phyloP scores from a whole-genome alignment of 2,888 invertebrate species.

The Tetropium fuscum region DNA sequence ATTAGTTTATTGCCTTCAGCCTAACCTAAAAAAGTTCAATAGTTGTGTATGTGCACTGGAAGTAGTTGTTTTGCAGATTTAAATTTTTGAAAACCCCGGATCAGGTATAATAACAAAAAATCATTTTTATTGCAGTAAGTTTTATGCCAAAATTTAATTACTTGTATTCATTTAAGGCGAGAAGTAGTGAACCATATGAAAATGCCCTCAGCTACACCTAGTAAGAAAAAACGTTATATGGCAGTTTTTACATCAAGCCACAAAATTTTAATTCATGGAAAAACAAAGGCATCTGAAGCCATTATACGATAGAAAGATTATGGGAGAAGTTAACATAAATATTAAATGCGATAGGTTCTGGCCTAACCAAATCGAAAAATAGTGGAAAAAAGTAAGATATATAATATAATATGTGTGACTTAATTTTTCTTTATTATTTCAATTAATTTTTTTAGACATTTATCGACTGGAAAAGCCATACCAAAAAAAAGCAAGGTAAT shows the following conservation, averaged over 20 bases:
- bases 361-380: neutral
- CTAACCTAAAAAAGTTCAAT: too few species aligned
- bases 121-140: too few species aligned
- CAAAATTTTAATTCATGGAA: neutral
- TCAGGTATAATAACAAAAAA: too few species aligned
- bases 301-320: neutral
- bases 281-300: neutral
- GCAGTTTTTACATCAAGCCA: neutral
- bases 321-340: neutral
- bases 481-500: slow-evolving; percentile 9
- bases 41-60: too few species aligned
- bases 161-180: too few species aligned
- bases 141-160: too few species aligned
- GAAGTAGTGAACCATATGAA: too few species aligned
- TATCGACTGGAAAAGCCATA: slow-evolving; percentile 6
- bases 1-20: too few species aligned
- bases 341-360: neutral
- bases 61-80: too few species aligned
- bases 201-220: too few species aligned
- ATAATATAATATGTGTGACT: neutral
- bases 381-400: slow-evolving; percentile 4
- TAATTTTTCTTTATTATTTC: neutral
- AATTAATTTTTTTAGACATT: neutral
- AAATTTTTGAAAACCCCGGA: too few species aligned
- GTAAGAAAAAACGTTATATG: neutral